Evolutionary conservation across 2,888 invertebrate genomes (phyloP).

Genomic region (Gymnoscelis rufifasciata): DNA sequence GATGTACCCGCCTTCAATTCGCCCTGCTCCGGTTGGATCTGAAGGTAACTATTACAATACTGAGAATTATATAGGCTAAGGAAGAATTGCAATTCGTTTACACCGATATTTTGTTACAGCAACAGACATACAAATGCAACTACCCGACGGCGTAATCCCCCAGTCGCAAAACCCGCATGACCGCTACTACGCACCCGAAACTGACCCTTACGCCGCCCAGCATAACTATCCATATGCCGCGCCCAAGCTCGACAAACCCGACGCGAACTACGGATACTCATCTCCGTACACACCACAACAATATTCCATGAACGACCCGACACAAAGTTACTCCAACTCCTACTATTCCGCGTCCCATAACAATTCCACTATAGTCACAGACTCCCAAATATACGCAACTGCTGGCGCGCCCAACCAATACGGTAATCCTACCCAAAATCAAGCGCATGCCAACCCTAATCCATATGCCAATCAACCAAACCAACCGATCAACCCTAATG

Average conservation of each 20-base stretch:
- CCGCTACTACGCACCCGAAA: conserved; percentile 53
- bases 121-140: conserved; percentile 56
- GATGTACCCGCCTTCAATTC: conserved; percentile 80
- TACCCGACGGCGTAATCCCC: conserved; percentile 63
- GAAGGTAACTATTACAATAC: conserved; percentile 66
- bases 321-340: conserved; percentile 52
- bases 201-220: conserved; percentile 43
- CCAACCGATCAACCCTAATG: conserved; percentile 30
- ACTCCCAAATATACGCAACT: conserved; percentile 46
- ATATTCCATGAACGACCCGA: conserved; percentile 47
- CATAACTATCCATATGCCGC: conserved; percentile 47
- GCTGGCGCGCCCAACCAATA: conserved; percentile 9
- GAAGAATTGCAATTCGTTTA: too few relatives aligned
- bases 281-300: conserved; percentile 61
- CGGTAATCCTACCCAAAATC: background rate
- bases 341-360: conserved; percentile 58
- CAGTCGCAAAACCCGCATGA: conserved; percentile 51
- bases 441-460: background rate
- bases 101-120: conserved; percentile 46
- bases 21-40: conserved; percentile 86
- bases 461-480: conserved; percentile 7
- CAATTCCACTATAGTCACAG: conserved; percentile 49
- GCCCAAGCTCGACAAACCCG: conserved; percentile 52
- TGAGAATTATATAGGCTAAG: background rate
- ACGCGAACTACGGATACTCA: conserved; percentile 50